Evolutionary conservation across 2,797 vertebrate genomes (phyloP), one percentile per base, ranked within the genome.

Genomic region (Phylloscopus collybita): DNA sequence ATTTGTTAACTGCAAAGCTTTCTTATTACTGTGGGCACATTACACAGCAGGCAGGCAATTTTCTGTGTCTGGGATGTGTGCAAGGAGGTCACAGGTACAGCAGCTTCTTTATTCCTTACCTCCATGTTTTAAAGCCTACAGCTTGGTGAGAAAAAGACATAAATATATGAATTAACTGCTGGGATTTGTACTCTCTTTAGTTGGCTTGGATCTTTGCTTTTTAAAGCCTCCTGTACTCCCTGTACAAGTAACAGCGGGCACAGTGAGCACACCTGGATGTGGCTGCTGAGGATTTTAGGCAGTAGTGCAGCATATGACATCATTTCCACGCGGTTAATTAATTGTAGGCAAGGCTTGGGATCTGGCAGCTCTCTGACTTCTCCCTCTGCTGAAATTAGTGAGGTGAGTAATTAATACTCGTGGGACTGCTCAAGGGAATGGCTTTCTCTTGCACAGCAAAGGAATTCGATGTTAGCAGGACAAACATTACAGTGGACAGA

Each of bases 121-220:
- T 45, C 50, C 0, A 0, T 6, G 9, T 23, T 49, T n/a, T 32
- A 34, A 79, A 53, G 9, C 7, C 53, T 25, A 3, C 1, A 5
- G 18, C 53, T 84, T 2, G 61, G 19, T 27, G 16, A 72, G 25
- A 27, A 62, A 59, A 49, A 47, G 8, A 26, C 7, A 34, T 1
- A 50, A 64, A 70, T 36, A 23, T 7, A 40, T 10, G 1, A 54
- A 71, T 13, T 20, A 5, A 44, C 5, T 57, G 6, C 13, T 50
- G 0, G 0, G 18, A 49, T 67, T 49, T 27, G 4, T 11, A 5
- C 6, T 34, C 15, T 53, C 22, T 75, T 27, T 12, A 4, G 11
- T 42, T 38, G 57, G 18, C 62, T 85, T 54, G 57, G 59, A 10
- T 5, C 11, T 54, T 53, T 59, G 13, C 38, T 59, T 75, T 44